phyloP scores from a whole-genome alignment of 2,113 vertebrate species.

The Anseranas semipalmata region DNA sequence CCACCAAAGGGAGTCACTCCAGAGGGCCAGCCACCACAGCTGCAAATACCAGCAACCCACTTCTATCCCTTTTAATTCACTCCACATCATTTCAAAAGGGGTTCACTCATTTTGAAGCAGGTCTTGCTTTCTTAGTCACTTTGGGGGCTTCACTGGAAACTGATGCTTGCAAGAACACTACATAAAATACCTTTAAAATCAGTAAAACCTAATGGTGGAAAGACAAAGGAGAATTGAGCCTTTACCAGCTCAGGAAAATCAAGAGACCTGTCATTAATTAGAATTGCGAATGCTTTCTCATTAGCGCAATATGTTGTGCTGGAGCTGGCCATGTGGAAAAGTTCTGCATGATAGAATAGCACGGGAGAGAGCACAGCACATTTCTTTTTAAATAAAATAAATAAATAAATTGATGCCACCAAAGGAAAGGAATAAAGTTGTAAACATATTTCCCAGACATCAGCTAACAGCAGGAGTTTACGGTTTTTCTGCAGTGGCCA shows the following conservation, averaged over 20 bases:
- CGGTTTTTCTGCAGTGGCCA: slow-evolving; percentile 49
- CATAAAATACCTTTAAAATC: background rate
- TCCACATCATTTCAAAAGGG: background rate
- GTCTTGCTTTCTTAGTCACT: background rate
- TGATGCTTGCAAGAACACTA: background rate
- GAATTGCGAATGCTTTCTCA: slow-evolving; percentile 27
- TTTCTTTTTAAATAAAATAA: slow-evolving; percentile 28
- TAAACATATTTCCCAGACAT: slow-evolving; percentile 59
- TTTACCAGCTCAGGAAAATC: background rate
- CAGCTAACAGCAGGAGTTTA: slow-evolving; percentile 56
- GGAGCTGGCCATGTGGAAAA: background rate
- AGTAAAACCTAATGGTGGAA: background rate
- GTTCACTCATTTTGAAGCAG: background rate
- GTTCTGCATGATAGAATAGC: slow-evolving; percentile 19
- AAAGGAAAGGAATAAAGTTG: slow-evolving; percentile 48
- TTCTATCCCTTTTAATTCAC: background rate
- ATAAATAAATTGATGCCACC: background rate
- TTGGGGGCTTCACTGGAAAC: background rate
- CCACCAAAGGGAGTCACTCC: background rate
- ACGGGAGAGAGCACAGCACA: background rate
- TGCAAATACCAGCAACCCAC: background rate
- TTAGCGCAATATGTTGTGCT: background rate
- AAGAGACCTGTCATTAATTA: slow-evolving; percentile 19
- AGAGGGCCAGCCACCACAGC: rapidly evolving
- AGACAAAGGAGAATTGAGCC: background rate